Evolutionary conservation across 2,888 invertebrate species (phyloP), one percentile per base, ranked within the genome.

Genomic region (Rhogogaster chlorosoma): DNA sequence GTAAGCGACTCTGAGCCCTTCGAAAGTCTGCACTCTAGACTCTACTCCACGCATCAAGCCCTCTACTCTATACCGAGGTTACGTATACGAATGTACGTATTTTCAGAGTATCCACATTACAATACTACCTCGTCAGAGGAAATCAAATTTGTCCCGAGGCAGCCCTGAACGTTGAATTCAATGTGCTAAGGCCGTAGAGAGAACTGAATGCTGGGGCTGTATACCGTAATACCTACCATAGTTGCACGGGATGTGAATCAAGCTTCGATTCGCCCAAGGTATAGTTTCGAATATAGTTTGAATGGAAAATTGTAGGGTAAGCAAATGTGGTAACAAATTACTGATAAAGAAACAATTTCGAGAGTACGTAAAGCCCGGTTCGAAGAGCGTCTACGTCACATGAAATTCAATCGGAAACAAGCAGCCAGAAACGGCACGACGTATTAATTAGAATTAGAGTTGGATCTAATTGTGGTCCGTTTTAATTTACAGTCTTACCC

Each of bases 111-210:
- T 78, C 78, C 53, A n/a, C 36, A 53, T 78, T 57, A 78, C 78
- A 78, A 78, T 78, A 57, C 78, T 78, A 53, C 78, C 78, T 78
- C 78, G 78, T 78, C 78, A 78, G 78, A 78, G 57, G 78, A 78
- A 78, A 78, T 78, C 78, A 78, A 78, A 78, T 78, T 78, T 78
- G 78, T 78, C 32, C 78, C 53, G 32, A 78, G 45, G 42, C 78
- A 78, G 57, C 53, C 10, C 53, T 29, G 78, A 78, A 32, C 36
- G 53, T 53, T 29, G 53, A 78, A 78, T 57, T 57, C 32, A 78
- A 78, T 53, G 57, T 78, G 49, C 36, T 53, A 32, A n/a, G 29
- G 78, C 32, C 53, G 7, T n/a, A 26, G 42, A 15, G 42, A 75
- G 49, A 75, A 45, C 26, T 75, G 26, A 45, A 42, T 29, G 18